Evolutionary conservation across 2,113 vertebrate genomes (phyloP), one percentile per base, ranked within the genome.

Genomic region (Laticauda laticaudata): DNA sequence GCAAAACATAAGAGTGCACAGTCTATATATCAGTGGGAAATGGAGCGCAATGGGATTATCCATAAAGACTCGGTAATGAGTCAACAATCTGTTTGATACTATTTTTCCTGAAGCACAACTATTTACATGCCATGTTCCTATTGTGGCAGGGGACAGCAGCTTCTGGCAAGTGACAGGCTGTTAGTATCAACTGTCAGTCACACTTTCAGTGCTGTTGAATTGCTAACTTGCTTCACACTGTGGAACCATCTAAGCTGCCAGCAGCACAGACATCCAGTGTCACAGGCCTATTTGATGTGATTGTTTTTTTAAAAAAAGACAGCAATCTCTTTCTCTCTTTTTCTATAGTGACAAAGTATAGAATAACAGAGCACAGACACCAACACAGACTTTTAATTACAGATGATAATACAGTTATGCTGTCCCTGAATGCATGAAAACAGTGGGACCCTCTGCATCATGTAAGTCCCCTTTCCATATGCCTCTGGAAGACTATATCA

Each of bases 151-250:
- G 95, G 94, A 97, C 94, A 96, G 94, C 94, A 96, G 95, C 95
- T 95, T 95, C 89, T 92, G 95, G 90, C 61, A 96, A 96, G 96
- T 96, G 95, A 96, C 2, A 96, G 96, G 96, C 95, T 95, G 95
- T 57, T 96, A 96, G 95, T 96, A 93, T 95, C 93, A 96, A 94
- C 92, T 81, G 89, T 92, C 94, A 92, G 95, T 96, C 93, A 95
- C 93, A 95, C 90, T 93, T 95, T 95, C 94, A 95, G 93, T 92
- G 75, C 89, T 93, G 95, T 93, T 89, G 86, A 96, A 96, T 92
- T 94, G 94, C 95, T 96, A 89, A 93, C 91, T 96, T 90, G 26
- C 86, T 90, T 94, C 94, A 88, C 90, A 86, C 91, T 93, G 92
- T 88, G 88, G 93, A 96, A 94, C 91, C 94, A 94, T 96, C 11